These are phyloP conservation scores for Elanoides forficatus DNA, from an alignment of 2,113 vertebrate genomes.

Conservation along the genomic window DNA sequence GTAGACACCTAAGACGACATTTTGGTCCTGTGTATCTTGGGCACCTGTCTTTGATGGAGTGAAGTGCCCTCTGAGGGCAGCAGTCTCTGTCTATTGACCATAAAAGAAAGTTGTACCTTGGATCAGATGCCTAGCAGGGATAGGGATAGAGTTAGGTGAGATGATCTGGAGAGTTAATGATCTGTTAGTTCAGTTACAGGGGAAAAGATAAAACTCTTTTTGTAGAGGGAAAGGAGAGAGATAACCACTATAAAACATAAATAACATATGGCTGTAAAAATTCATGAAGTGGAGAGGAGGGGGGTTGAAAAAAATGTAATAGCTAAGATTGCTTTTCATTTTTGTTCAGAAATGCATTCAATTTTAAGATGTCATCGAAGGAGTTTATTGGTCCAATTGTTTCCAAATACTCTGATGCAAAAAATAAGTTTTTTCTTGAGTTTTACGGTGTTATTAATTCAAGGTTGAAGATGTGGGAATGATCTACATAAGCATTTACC, in stretches of 20 bases:
- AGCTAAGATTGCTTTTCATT: background rate
- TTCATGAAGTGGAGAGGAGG: background rate
- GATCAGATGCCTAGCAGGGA: background rate
- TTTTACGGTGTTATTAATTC: background rate
- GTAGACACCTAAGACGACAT: background rate
- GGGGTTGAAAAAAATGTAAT: background rate
- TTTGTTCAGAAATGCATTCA: background rate
- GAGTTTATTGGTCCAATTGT: background rate
- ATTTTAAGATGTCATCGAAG: background rate
- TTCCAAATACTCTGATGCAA: background rate
- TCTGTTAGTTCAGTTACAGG: background rate
- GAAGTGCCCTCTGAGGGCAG: background rate
- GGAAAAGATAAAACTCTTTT: background rate
- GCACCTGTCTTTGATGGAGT: background rate
- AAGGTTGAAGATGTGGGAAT: background rate
- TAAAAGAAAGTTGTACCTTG: background rate
- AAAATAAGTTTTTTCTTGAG: background rate
- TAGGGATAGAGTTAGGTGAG: background rate
- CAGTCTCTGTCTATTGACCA: accelerated
- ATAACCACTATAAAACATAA: background rate
- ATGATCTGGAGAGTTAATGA: background rate
- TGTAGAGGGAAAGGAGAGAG: background rate
- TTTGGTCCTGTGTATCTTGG: background rate
- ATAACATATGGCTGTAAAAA: background rate
- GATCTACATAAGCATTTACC: background rate